phyloP scores from a whole-genome alignment of 2,113 vertebrate species.

The Sorex fumeus region DNA sequence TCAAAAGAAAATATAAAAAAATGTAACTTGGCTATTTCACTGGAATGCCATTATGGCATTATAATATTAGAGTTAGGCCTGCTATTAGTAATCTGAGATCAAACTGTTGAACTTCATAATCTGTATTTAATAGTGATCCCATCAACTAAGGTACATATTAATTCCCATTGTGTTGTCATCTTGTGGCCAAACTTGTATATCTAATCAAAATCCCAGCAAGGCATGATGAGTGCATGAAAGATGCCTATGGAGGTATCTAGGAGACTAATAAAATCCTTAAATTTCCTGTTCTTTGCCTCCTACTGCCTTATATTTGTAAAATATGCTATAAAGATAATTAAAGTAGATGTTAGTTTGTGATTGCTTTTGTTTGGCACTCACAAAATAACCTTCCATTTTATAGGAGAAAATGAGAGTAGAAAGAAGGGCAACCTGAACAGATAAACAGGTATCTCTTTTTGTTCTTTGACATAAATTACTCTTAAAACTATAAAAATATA shows the following conservation, averaged over 20 bases:
- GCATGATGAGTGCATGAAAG: slow-evolving; percentile 6
- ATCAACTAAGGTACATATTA: not conserved
- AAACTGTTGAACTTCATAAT: slow-evolving; percentile 37
- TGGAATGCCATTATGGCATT: not conserved
- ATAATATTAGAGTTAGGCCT: slow-evolving; percentile 14
- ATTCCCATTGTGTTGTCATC: not conserved
- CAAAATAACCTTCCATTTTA: slow-evolving; percentile 7
- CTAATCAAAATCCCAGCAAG: slow-evolving; percentile 37
- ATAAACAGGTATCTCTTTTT: not conserved
- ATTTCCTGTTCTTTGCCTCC: slow-evolving; percentile 19
- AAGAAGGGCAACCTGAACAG: not conserved
- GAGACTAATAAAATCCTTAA: slow-evolving; percentile 52
- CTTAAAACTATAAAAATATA: not conserved
- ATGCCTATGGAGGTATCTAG: not conserved
- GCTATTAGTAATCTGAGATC: not conserved
- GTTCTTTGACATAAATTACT: slow-evolving; percentile 36
- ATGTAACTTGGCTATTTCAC: slow-evolving; percentile 27
- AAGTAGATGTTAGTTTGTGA: slow-evolving; percentile 58
- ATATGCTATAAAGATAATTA: slow-evolving; percentile 62
- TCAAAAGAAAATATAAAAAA: slow-evolving; percentile 39
- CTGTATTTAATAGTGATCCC: not conserved
- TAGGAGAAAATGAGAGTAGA: not conserved
- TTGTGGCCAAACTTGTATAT: slow-evolving; percentile 39
- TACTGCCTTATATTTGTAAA: slow-evolving; percentile 52
- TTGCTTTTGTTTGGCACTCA: slow-evolving; percentile 36